Percentiles rank a stretch among this genome's conserved stretches.
Conservation (phyloP, 2,113 vertebrate species). For the Centropus bengalensis region DNA sequence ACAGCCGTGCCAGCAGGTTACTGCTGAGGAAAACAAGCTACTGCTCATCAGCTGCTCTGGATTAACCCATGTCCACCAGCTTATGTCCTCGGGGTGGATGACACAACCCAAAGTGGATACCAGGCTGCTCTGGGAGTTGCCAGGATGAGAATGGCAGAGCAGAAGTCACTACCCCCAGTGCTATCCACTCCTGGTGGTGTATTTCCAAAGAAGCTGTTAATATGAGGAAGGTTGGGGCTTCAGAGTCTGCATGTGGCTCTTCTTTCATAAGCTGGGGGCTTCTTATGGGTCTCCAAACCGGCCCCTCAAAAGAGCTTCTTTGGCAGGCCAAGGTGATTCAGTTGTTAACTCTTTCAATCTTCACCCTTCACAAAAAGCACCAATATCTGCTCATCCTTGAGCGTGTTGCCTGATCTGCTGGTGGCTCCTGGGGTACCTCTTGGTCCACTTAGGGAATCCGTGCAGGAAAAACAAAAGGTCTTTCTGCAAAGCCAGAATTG, state of each 20-base stretch:
- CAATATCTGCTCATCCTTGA: neutral
- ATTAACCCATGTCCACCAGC: neutral
- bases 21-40: slow-evolving; percentile 4
- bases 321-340: neutral
- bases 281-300: neutral
- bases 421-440: neutral
- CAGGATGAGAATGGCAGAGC: neutral
- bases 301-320: neutral
- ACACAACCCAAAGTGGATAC: neutral
- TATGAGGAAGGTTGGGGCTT: neutral
- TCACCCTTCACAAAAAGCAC: neutral
- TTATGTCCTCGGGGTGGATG: rapidly evolving
- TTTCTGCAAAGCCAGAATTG: slow-evolving; percentile 21
- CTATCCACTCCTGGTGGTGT: neutral
- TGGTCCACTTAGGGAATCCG: neutral
- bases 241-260: rapidly evolving
- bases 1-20: neutral
- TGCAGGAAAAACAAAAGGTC: rapidly evolving
- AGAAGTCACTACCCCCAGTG: neutral
- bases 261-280: neutral
- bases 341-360: neutral
- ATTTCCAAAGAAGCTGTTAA: neutral
- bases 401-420: rapidly evolving
- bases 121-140: neutral
- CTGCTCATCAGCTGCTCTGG: neutral